A percentile compares a stretch with the other conserved stretches of the same genome.
Conservation (phyloP, 2,113 vertebrate species). For the Amphiprion ocellaris region DNA sequence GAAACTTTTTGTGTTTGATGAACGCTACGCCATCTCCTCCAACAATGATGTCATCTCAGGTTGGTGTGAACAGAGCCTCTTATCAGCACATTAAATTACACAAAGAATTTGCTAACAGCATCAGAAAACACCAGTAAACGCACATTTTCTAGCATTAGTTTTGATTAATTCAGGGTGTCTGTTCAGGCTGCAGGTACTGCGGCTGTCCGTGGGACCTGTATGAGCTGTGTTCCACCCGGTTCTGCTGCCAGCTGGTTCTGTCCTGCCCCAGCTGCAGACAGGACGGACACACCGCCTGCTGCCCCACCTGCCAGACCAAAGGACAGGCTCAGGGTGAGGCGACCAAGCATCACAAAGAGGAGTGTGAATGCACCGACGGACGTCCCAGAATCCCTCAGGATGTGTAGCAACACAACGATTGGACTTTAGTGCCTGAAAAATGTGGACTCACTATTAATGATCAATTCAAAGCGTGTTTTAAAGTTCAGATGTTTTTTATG, state of each 20-base stretch:
- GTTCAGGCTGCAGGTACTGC: slow-evolving; percentile 93
- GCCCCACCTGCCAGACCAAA: slow-evolving; percentile 90
- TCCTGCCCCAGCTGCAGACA: slow-evolving; percentile 87
- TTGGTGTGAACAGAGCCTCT: slow-evolving; percentile 65
- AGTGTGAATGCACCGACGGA: slow-evolving; percentile 92
- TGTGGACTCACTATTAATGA: not conserved
- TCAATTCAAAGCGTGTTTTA: not conserved
- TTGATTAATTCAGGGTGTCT: not conserved
- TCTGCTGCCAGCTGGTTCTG: slow-evolving; percentile 94
- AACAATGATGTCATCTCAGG: slow-evolving; percentile 92
- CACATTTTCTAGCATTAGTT: no score
- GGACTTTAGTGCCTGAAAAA: not conserved
- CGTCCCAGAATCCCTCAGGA: slow-evolving; percentile 89
- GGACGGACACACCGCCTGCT: slow-evolving; percentile 91
- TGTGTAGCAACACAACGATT: slow-evolving; percentile 2
- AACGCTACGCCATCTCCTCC: slow-evolving; percentile 93
- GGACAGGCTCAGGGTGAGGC: slow-evolving; percentile 48
- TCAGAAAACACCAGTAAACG: no score
- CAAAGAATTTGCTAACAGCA: no score
- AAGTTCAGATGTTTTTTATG: slow-evolving; percentile 3
- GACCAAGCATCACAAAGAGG: slow-evolving; percentile 85
- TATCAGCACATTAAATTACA: not conserved
- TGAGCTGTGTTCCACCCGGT: slow-evolving; percentile 89
- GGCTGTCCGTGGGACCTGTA: slow-evolving; percentile 92
- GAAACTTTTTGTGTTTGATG: slow-evolving; percentile 98